Evolutionary conservation across 2,797 vertebrate genomes (phyloP).

Genomic region (Anguilla megastoma): DNA sequence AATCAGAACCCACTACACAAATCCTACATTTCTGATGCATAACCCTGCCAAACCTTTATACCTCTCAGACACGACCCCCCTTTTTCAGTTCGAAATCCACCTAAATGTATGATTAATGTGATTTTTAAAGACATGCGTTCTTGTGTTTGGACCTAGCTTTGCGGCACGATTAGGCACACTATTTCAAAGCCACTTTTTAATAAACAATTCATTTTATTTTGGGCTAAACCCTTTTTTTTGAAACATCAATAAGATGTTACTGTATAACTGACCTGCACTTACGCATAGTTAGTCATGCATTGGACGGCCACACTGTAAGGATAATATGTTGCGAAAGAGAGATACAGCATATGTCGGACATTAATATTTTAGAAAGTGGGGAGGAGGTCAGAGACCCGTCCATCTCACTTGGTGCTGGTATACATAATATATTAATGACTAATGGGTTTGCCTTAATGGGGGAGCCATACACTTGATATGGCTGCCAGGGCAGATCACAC

Average conservation of each 20-base stretch:
- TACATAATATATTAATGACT: conserved; percentile 10
- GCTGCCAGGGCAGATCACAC: background rate
- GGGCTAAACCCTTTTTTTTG: background rate
- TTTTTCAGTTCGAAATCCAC: background rate
- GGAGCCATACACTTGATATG: conserved; percentile 11
- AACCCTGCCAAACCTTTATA: background rate
- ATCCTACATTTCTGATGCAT: background rate
- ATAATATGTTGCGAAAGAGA: conserved; percentile 4
- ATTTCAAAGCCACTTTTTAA: background rate
- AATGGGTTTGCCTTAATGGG: conserved; percentile 16
- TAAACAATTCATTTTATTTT: background rate
- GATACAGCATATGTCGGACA: background rate
- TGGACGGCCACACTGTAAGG: background rate
- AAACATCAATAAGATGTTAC: background rate
- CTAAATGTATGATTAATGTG: background rate
- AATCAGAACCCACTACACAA: background rate
- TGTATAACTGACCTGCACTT: background rate
- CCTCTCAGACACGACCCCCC: background rate
- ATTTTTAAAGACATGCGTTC: background rate
- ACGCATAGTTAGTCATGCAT: background rate
- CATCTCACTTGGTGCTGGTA: conserved; percentile 4
- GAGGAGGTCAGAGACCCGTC: conserved; percentile 10
- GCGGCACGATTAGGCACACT: background rate
- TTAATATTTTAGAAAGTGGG: conserved; percentile 25
- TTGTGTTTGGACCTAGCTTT: background rate